These are phyloP conservation scores for Xenus cinereus DNA, from an alignment of 2,113 vertebrate species.

Conservation along the genomic window DNA sequence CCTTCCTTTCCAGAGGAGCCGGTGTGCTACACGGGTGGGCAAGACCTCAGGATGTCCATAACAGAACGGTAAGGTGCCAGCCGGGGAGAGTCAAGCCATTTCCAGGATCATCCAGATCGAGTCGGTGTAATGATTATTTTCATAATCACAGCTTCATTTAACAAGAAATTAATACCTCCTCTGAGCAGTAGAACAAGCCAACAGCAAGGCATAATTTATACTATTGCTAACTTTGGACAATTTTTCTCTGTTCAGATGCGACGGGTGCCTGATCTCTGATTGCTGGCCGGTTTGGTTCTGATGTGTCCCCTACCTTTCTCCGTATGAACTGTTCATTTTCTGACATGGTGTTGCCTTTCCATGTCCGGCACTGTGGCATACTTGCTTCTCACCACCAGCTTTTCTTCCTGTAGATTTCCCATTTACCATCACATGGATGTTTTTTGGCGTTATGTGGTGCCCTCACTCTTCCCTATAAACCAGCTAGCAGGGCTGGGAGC, in stretches of 20 bases:
- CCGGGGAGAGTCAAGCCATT: not conserved
- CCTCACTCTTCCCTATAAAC: not conserved
- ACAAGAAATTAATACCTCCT: not conserved
- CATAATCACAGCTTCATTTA: not conserved
- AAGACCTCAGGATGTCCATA: not conserved
- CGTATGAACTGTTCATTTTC: not conserved
- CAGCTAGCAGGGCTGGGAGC: not conserved
- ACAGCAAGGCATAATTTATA: not conserved
- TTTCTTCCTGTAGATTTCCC: not conserved
- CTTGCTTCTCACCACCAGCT: not conserved
- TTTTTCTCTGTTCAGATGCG: not conserved
- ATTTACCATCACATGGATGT: accelerated
- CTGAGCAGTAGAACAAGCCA: not conserved
- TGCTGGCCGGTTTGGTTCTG: not conserved
- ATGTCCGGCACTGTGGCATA: accelerated
- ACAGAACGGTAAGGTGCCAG: accelerated
- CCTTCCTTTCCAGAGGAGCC: not conserved
- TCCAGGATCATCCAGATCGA: not conserved
- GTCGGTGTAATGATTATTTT: not conserved
- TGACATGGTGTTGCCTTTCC: not conserved
- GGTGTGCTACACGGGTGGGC: not conserved
- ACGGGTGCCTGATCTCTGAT: not conserved
- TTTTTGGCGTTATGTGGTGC: not conserved
- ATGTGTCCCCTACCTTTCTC: not conserved
- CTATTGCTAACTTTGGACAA: not conserved